These are phyloP conservation scores for Latrodectus elegans DNA, from an alignment of 2,888 invertebrate genomes.

Conservation along the genomic window DNA sequence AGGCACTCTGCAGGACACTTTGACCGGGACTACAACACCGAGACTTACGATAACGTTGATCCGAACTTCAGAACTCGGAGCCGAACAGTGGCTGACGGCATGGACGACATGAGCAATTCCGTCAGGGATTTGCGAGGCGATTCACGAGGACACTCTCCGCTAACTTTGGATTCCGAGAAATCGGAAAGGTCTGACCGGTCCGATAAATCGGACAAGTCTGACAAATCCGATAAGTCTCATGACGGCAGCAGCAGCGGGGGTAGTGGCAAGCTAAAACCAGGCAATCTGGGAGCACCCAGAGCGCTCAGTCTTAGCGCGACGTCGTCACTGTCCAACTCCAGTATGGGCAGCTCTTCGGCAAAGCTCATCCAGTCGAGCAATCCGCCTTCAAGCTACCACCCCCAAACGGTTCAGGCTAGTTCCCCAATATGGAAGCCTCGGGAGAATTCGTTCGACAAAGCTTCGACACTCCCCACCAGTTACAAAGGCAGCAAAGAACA, in stretches of 20 bases:
- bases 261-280: conserved; percentile 75
- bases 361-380: conserved; percentile 94
- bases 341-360: conserved; percentile 90
- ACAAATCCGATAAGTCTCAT: conserved; percentile 68
- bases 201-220: conserved; percentile 70
- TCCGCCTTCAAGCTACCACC: conserved; percentile 93
- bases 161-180: conserved; percentile 62
- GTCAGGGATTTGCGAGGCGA: conserved; percentile 70
- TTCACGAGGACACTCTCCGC: conserved; percentile 71
- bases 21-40: conserved; percentile 84
- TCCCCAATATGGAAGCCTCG: conserved; percentile 99
- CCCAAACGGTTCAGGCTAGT: conserved; percentile 78
- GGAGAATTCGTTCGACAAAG: conserved; percentile 80
- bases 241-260: conserved; percentile 47
- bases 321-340: conserved; percentile 93
- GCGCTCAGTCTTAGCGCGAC: conserved; percentile 94
- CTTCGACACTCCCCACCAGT: conserved; percentile 73
- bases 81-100: conserved; percentile 91
- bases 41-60: conserved; percentile 74
- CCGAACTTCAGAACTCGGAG: conserved; percentile 85
- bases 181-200: conserved; percentile 68
- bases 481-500: conserved; percentile 55
- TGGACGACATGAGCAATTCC: conserved; percentile 76
- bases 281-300: conserved; percentile 91
- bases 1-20: conserved; percentile 89